Conservation (phyloP, 2,888 invertebrate species). For the Agonum fuliginosum region DNA sequence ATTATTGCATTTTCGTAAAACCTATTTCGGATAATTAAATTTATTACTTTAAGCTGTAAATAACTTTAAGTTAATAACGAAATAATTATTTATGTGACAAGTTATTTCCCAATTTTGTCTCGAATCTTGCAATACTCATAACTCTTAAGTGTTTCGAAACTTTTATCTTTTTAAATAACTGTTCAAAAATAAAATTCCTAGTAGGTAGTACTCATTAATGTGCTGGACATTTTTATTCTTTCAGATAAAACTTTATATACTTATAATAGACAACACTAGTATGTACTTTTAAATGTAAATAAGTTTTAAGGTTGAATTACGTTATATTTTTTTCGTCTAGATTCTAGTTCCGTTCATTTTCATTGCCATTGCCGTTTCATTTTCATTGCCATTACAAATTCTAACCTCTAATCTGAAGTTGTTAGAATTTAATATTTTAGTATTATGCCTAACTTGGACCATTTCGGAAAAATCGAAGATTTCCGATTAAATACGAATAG, state of each 20-base stretch:
- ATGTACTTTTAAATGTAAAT: no score
- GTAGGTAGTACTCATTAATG: neutral
- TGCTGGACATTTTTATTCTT: neutral
- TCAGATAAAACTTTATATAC: neutral
- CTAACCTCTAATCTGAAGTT: no score
- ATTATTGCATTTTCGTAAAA: slow-evolving; percentile 19
- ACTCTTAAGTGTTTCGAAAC: slow-evolving; percentile 19
- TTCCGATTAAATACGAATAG: no score
- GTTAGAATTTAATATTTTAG: no score
- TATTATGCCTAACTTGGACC: no score
- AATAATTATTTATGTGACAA: slow-evolving; percentile 40
- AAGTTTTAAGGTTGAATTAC: no score
- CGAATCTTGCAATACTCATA: slow-evolving; percentile 18
- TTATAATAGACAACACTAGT: no score
- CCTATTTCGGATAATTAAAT: slow-evolving; percentile 25
- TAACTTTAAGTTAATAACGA: slow-evolving; percentile 13
- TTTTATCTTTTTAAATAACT: neutral
- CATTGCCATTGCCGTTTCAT: no score
- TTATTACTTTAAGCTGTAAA: slow-evolving; percentile 16
- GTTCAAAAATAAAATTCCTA: neutral
- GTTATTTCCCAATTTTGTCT: slow-evolving; percentile 38
- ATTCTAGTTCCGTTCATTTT: no score
- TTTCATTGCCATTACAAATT: no score
- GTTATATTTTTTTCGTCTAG: no score
- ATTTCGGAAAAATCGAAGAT: no score